Base-by-base conservation (phyloP, 1,140 invertebrate genomes). In the Micrasema minimum region DNA sequence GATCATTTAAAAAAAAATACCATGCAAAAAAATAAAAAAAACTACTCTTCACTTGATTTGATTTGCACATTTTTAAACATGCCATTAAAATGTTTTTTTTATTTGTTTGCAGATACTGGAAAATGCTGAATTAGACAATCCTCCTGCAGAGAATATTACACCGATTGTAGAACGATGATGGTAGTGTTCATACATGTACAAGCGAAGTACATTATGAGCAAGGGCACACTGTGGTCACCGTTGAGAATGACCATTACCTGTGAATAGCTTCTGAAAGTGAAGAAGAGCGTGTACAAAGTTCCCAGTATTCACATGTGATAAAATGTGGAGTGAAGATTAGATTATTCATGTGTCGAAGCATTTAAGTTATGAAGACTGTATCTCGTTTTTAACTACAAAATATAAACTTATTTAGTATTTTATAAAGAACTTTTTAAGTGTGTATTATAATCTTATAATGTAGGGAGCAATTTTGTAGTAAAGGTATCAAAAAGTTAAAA, bases 141-240 rank as follows among this genome's bases (percentile, higher is more conserved):
- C 59, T 6, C 70, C 51, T 26, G 38, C 37, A 14, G 65, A 68
- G 41, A 67, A 71, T 38, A 23, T 37, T 43, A 53, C 65, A 16
- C 50, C 72, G 23, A 71, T 71, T 14, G 72, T 74, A 0, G 72
- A 74, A 66, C 72, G 72, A 70, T 74, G 72, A 73, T 64, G 51
- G 31, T 16, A 20, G 12, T 53, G 50, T 14, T 16, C 11, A 64
- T 61, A 16, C 20, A 22, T 20, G 35, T n/a, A 64, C 23, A 31
- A 14, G 46, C 43, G 31, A 41, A 26, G 59, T 45, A 64, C 22
- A 46, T 18, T 59, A 41, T 22, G 20, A 59, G 14, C 31, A 38
- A 59, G 31, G 38, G 18, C 16, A 38, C n/a, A 31, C 18, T 22
- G 16, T 35, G 16, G 18, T 59, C 55, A 59, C 18, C 16, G 31